Conservation (phyloP, 2,113 vertebrate species). For the Connochaetes taurinus region DNA sequence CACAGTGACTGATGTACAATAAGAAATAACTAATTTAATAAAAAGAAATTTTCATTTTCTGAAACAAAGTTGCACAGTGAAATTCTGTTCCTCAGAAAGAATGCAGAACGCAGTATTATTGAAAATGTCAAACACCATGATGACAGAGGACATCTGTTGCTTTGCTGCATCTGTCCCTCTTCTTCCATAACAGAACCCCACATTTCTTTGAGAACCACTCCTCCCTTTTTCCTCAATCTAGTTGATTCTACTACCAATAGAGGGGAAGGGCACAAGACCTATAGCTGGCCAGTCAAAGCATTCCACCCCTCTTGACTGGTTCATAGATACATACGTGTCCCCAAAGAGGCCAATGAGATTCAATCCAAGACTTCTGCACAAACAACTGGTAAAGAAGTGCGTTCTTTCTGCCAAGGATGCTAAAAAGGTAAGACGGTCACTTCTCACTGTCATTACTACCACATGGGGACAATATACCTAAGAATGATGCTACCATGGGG, state of each 20-base stretch:
- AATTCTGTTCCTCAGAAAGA: not conserved
- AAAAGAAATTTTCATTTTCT: slow-evolving; percentile 48
- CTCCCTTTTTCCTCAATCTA: not conserved
- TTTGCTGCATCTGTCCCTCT: not conserved
- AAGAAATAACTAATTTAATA: slow-evolving; percentile 37
- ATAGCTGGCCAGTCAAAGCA: not conserved
- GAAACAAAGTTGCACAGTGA: not conserved
- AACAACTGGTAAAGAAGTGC: not conserved
- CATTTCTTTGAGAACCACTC: not conserved
- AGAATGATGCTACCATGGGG: not conserved
- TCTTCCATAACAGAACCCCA: not conserved
- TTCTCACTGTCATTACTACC: not conserved
- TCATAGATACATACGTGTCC: not conserved
- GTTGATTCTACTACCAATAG: not conserved
- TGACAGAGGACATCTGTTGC: not conserved
- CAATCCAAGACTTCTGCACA: not conserved
- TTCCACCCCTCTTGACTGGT: not conserved
- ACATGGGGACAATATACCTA: not conserved
- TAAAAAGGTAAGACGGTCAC: not conserved
- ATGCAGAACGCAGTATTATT: not conserved
- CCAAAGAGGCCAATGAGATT: not conserved
- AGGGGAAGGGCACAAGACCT: not conserved
- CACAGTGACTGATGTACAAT: not conserved
- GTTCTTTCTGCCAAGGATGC: not conserved
- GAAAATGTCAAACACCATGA: not conserved